Base-by-base conservation (phyloP, 2,888 invertebrate genomes). In the Euclidia mi region DNA sequence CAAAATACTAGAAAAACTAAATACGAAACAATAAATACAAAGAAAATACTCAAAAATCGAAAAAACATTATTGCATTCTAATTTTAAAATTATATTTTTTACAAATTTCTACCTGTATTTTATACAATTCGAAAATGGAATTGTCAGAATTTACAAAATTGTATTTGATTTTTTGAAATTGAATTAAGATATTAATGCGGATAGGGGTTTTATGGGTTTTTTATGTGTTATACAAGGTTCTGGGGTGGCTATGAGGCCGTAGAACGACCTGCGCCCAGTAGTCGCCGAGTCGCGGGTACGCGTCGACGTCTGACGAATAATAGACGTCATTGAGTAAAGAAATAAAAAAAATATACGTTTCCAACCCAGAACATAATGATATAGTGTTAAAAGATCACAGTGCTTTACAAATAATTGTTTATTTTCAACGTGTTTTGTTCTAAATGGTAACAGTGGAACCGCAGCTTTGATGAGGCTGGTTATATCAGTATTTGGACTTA, bases 201-300 rank as follows among this genome's bases (percentile, higher is more conserved):
- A 17, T 58, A 9, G 29, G 15, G 41, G 18, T 45, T 51, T 48
- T 48, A 56, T 64, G 31, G 50, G 47, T 37, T 57, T 56, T 57
- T 65, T 62, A 57, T 70, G 50, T 69, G 65, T 72, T 76, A 71
- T 68, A 61, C 67, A 78, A 72, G 68, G 63, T 78, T 85, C 81
- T 79, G 73, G 79, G 80, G 79, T 86, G 84, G 78, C 85, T 83
- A 83, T 84, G 84, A 77, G 72, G 71, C 58, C 75, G 73, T 70
- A 78, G 71, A 65, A 48, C 60, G 79, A 79, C 84, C 86, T 83
- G 90, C 88, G 89, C 89, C 87, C 92, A 92, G 94, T 94, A 84
- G 87, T 80, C 76, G 71, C 73, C 67, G 82, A 79, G 84, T 66
- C 89, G 88, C 88, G 91, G 80, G 46, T 56, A 67, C 82, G 92